Percentiles rank a stretch among this genome's conserved stretches.
These are phyloP conservation scores for Littorina saxatilis DNA, from an alignment of 1,140 invertebrate species.

Conservation along the genomic window DNA sequence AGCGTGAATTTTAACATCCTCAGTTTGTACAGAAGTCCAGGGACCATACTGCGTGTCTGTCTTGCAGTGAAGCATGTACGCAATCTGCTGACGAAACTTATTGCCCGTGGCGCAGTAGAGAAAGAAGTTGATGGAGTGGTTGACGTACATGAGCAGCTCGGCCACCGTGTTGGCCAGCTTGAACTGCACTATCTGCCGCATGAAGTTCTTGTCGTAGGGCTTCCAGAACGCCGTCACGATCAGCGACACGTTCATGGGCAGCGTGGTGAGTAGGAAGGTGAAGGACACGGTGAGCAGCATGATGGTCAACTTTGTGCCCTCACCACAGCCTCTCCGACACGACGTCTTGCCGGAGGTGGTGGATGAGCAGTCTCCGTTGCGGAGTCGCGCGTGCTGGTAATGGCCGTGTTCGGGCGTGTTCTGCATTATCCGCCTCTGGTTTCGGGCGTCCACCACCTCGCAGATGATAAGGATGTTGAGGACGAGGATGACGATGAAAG, in stretches of 20 bases:
- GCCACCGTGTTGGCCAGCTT: conserved; percentile 65
- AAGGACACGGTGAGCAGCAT: conserved; percentile 74
- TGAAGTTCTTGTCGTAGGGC: conserved; percentile 31
- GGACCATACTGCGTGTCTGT: neutral
- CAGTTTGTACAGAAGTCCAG: conserved; percentile 10
- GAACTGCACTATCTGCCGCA: conserved; percentile 52
- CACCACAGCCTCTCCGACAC: conserved; percentile 47
- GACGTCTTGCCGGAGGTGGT: neutral
- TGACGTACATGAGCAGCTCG: conserved; percentile 74
- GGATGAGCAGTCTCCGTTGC: neutral
- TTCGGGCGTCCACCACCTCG: conserved; percentile 43
- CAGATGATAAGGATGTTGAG: conserved; percentile 62
- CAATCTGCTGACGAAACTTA: conserved; percentile 64
- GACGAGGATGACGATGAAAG: conserved; percentile 63
- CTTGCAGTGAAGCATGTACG: conserved; percentile 17
- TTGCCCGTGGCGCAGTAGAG: conserved; percentile 74
- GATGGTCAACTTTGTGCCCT: conserved; percentile 66
- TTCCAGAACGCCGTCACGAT: conserved; percentile 66
- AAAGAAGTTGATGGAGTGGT: conserved; percentile 76
- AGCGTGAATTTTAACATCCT: neutral
- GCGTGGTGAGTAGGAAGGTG: conserved; percentile 71
- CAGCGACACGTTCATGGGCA: conserved; percentile 72
- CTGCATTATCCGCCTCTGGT: conserved; percentile 22
- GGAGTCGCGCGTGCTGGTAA: conserved; percentile 43
- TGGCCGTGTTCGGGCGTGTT: conserved; percentile 21